Conservation (phyloP, 2,113 vertebrate genomes). For the Oreochromis spilurus region DNA sequence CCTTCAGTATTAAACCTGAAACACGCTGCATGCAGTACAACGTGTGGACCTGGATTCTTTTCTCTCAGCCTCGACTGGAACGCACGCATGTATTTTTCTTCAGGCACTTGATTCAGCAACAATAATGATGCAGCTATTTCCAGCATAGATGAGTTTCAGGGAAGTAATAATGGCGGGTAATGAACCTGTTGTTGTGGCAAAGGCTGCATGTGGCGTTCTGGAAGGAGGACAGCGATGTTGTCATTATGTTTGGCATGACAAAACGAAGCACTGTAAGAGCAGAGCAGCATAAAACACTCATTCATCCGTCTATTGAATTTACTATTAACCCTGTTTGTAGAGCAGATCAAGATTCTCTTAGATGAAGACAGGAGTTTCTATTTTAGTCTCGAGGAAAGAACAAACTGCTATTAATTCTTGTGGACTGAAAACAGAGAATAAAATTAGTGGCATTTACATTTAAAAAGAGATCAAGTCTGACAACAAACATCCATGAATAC, state of each 20-base stretch:
- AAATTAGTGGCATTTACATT: background rate
- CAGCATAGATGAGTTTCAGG: background rate
- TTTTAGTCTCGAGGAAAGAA: background rate
- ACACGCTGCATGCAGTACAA: background rate
- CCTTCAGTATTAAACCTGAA: background rate
- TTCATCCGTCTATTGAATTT: background rate
- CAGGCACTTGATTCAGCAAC: background rate
- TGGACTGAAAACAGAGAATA: background rate
- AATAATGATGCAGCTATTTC: slow-evolving; percentile 3
- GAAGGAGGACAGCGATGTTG: background rate
- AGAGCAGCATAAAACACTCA: background rate
- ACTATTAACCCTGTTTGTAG: background rate
- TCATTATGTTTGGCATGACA: background rate
- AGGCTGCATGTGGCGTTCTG: background rate
- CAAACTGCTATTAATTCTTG: background rate
- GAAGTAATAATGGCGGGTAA: slow-evolving; percentile 16
- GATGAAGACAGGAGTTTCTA: background rate
- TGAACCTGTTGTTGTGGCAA: background rate
- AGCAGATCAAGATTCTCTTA: background rate
- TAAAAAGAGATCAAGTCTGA: background rate
- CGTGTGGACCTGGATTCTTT: background rate
- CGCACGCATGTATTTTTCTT: background rate
- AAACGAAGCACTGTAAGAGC: background rate
- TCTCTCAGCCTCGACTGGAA: background rate
- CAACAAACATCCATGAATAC: background rate